A percentile compares a stretch with the other conserved stretches of the same genome.
phyloP scores from a whole-genome alignment of 2,797 vertebrate genomes.

The Pseudomugil tenellus region DNA sequence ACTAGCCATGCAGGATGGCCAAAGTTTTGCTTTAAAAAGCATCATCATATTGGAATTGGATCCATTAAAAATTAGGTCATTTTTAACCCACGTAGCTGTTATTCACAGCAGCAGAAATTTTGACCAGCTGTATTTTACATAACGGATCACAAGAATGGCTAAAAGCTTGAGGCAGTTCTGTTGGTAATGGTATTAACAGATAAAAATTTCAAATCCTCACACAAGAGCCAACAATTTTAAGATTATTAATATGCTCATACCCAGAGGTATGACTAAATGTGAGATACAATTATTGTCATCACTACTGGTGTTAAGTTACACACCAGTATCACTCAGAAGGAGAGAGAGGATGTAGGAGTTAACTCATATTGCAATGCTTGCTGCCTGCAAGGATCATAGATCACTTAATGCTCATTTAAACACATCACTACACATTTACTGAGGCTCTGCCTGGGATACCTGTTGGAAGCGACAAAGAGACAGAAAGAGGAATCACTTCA shows the following conservation, averaged over 20 bases:
- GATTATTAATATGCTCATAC: background rate
- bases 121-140: background rate
- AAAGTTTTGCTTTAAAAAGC: background rate
- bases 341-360: background rate
- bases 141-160: background rate
- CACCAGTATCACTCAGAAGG: background rate
- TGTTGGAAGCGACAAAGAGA: conserved; percentile 46
- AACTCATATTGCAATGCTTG: conserved; percentile 10
- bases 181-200: background rate
- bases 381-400: conserved; percentile 32
- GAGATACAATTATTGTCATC: background rate
- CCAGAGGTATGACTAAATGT: background rate
- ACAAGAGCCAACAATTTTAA: background rate
- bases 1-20: background rate
- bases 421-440: conserved; percentile 27
- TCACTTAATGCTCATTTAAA: conserved; percentile 45
- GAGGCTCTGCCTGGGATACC: conserved; percentile 29
- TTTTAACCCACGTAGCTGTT: background rate
- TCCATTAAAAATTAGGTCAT: conserved; percentile 3
- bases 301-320: conserved; percentile 1
- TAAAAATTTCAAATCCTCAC: background rate
- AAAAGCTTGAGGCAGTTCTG: background rate
- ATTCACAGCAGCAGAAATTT: background rate
- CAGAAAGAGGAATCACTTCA: conserved; percentile 43
- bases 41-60: background rate